Percentiles rank a stretch among this genome's conserved stretches.
Evolutionary conservation across 2,888 invertebrate genomes (phyloP).

Genomic region (Macrophya alboannulata): DNA sequence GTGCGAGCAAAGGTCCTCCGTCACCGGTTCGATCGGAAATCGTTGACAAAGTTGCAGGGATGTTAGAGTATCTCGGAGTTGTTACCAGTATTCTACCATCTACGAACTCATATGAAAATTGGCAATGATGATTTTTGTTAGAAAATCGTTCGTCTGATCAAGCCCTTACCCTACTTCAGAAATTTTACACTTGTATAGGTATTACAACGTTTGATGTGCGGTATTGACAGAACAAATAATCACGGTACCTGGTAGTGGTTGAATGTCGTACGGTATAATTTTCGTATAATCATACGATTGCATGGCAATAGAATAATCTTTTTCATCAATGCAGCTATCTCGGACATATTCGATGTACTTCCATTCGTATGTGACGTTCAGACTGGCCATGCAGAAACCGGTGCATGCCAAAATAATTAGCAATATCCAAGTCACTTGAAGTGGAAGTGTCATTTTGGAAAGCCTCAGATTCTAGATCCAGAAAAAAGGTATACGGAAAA

Average conservation of each 20-base stretch:
- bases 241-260: slow-evolving; percentile 25
- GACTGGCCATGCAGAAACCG: neutral
- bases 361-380: slow-evolving; percentile 84
- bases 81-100: slow-evolving; percentile 83
- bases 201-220: neutral
- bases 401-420: neutral
- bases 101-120: slow-evolving; percentile 28
- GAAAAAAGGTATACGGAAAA: neutral
- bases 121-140: neutral
- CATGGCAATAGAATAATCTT: slow-evolving; percentile 82
- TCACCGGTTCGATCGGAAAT: slow-evolving; percentile 79
- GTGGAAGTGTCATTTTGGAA: neutral
- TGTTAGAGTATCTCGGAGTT: slow-evolving; percentile 83
- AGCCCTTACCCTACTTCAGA: neutral
- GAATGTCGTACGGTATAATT: neutral
- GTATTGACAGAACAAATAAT: neutral
- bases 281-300: slow-evolving; percentile 73
- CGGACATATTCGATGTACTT: slow-evolving; percentile 88
- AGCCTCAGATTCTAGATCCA: neutral
- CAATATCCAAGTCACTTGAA: neutral
- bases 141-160: neutral
- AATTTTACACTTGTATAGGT: neutral
- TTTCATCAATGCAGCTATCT: slow-evolving; percentile 81
- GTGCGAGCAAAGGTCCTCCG: slow-evolving; percentile 81
- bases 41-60: slow-evolving; percentile 87